Conservation (phyloP, 2,797 vertebrate species). For the Cirrhinus mrigala region DNA sequence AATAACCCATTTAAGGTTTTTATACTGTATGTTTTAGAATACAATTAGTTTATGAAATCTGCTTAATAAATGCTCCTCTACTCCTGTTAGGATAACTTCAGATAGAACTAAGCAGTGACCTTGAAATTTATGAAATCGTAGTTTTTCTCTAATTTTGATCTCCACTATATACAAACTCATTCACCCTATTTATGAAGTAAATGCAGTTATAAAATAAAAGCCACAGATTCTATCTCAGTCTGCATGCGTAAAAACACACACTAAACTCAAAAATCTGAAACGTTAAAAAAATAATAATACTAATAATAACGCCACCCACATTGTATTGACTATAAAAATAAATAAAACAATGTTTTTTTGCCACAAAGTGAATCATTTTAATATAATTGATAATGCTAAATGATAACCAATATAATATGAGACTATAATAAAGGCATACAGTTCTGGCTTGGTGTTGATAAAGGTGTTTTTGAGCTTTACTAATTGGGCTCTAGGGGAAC, state of each 20-base stretch:
- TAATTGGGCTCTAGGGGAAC: neutral
- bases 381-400: neutral
- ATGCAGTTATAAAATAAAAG: neutral
- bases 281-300: too few species aligned
- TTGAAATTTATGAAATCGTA: too few species aligned
- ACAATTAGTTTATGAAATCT: too few species aligned
- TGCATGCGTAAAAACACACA: neutral
- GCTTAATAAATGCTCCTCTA: too few species aligned
- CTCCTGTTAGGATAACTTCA: too few species aligned
- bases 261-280: neutral
- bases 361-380: neutral
- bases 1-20: too few species aligned
- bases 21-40: too few species aligned
- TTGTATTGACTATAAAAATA: neutral
- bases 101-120: too few species aligned
- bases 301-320: neutral
- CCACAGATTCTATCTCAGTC: neutral
- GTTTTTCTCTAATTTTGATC: too few species aligned
- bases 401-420: neutral
- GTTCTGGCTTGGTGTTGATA: conserved; percentile 4
- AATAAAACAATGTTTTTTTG: neutral
- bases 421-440: neutral
- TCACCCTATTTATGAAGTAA: too few species aligned
- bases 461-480: neutral
- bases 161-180: too few species aligned